Evolutionary conservation across 2,113 vertebrate species (phyloP).

Genomic region (Indri indri): DNA sequence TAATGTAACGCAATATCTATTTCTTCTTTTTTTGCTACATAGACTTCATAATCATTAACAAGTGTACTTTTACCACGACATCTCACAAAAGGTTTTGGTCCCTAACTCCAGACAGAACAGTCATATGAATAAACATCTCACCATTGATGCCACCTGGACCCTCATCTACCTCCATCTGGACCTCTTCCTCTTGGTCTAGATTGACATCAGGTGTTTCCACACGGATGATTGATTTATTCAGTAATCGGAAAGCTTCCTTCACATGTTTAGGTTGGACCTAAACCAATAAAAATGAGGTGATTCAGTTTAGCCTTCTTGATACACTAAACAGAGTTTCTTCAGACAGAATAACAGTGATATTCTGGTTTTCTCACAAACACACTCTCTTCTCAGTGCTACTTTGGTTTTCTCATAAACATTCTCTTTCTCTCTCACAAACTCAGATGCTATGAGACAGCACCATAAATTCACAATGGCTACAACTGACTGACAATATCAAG

Average conservation of each 20-base stretch:
- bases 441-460: neutral
- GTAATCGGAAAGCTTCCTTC: constrained; percentile 97
- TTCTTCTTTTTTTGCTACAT: neutral
- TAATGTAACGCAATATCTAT: neutral
- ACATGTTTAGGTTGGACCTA: constrained; percentile 99
- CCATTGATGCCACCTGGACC: constrained; percentile 85
- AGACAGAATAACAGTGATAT: neutral
- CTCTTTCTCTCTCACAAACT: neutral
- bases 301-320: neutral
- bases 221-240: constrained; percentile 99
- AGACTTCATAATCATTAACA: constrained; percentile 1
- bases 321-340: neutral
- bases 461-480: neutral
- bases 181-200: constrained; percentile 94
- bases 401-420: neutral
- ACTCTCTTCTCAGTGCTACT: neutral
- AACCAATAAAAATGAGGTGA: constrained; percentile 29
- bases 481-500: neutral
- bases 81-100: neutral
- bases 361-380: neutral
- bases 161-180: constrained; percentile 83
- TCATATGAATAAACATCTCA: constrained; percentile 68
- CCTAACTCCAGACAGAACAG: neutral
- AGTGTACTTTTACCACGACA: neutral
- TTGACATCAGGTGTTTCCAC: constrained; percentile 98